Conservation (phyloP, 1,140 invertebrate species). For the Psix sp. region DNA sequence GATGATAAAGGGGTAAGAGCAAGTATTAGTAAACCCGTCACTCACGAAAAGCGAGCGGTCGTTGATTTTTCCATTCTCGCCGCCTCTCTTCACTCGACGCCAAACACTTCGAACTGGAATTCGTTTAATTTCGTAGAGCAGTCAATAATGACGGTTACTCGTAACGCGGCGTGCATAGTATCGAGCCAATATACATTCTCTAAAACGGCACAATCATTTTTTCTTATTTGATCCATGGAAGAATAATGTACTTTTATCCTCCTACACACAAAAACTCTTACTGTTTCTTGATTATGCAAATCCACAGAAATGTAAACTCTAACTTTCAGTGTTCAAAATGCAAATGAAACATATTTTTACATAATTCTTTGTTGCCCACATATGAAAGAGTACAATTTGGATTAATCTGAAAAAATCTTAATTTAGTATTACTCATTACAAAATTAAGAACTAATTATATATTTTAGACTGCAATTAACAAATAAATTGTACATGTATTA, state of each 20-base stretch:
- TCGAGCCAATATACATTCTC: slow-evolving; percentile 50
- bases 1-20: slow-evolving; percentile 45
- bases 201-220: slow-evolving; percentile 61
- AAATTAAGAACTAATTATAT: no score
- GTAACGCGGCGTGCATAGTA: slow-evolving; percentile 55
- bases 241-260: slow-evolving; percentile 46
- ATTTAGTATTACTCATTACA: no score
- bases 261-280: no score
- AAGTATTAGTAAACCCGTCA: slow-evolving; percentile 65
- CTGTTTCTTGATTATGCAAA: no score
- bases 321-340: no score
- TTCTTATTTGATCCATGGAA: slow-evolving; percentile 51
- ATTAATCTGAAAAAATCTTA: no score
- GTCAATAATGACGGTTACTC: slow-evolving; percentile 56
- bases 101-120: slow-evolving; percentile 64
- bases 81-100: slow-evolving; percentile 36
- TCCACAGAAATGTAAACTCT: no score
- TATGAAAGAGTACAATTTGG: no score
- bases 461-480: no score
- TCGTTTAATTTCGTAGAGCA: slow-evolving; percentile 65
- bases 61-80: slow-evolving; percentile 66
- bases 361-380: no score
- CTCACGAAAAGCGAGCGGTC: slow-evolving; percentile 60
- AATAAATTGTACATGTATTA: no score
- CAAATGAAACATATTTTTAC: no score